phyloP scores from a whole-genome alignment of 2,888 invertebrate genomes.

The Hedychridium roseum region DNA sequence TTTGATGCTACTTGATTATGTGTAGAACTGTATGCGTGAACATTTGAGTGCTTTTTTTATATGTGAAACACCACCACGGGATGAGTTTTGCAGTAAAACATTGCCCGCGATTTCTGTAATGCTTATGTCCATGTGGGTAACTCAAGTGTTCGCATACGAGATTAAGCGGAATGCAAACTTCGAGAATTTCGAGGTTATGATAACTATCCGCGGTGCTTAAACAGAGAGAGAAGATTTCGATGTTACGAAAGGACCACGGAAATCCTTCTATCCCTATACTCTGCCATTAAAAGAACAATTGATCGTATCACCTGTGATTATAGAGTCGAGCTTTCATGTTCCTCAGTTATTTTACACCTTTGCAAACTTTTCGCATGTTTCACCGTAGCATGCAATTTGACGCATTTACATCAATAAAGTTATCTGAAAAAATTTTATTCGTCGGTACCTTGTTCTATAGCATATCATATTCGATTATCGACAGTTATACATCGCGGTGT shows the following conservation, averaged over 20 bases:
- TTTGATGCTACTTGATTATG: slow-evolving; percentile 34
- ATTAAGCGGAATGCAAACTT: slow-evolving; percentile 9
- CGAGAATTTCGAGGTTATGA: slow-evolving; percentile 40
- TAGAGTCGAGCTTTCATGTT: background rate
- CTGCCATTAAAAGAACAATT: background rate
- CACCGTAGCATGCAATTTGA: slow-evolving; percentile 18
- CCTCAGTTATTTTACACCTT: background rate
- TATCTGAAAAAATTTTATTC: slow-evolving; percentile 21
- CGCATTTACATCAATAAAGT: slow-evolving; percentile 27
- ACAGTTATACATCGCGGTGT: too few species aligned
- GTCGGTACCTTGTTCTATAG: background rate
- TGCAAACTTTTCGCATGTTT: slow-evolving; percentile 6
- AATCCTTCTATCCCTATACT: slow-evolving; percentile 7
- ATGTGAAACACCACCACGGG: slow-evolving; percentile 28
- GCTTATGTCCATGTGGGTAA: background rate
- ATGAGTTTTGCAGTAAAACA: slow-evolving; percentile 31
- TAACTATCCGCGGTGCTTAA: slow-evolving; percentile 28
- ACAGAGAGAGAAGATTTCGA: slow-evolving; percentile 18
- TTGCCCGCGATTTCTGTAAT: background rate
- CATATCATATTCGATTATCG: background rate
- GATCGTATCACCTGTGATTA: background rate
- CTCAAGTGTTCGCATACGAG: background rate
- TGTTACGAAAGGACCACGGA: slow-evolving; percentile 16
- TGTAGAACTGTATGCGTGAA: slow-evolving; percentile 30
- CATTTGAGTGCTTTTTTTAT: slow-evolving; percentile 37